A percentile compares a stretch with the other conserved stretches of the same genome.
These are phyloP conservation scores for Beris chalybata DNA, from an alignment of 2,888 invertebrate genomes.

Conservation along the genomic window DNA sequence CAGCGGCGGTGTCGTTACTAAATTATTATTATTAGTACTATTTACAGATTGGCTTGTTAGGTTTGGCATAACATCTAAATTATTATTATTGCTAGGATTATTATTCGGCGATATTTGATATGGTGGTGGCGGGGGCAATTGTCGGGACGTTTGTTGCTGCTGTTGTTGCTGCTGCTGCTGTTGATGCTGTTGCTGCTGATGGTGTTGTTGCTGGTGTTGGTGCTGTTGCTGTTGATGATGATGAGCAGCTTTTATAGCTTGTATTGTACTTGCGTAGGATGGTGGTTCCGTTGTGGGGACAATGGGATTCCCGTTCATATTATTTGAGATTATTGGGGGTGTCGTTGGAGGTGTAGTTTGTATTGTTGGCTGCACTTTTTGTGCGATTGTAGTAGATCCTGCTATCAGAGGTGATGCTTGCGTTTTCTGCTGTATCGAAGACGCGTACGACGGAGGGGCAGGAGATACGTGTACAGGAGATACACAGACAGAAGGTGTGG, in stretches of 20 bases:
- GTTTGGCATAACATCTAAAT: slow-evolving; percentile 40
- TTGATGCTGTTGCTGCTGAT: slow-evolving; percentile 28
- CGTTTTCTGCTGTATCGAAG: slow-evolving; percentile 74
- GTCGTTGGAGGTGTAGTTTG: slow-evolving; percentile 57
- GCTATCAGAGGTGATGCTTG: slow-evolving; percentile 60
- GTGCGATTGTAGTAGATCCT: slow-evolving; percentile 56
- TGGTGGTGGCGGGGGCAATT: slow-evolving; percentile 69
- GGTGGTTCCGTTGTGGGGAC: slow-evolving; percentile 87
- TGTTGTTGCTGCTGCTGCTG: slow-evolving; percentile 49
- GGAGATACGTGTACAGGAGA: slow-evolving; percentile 55
- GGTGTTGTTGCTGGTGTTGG: slow-evolving; percentile 45
- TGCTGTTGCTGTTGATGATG: slow-evolving; percentile 51
- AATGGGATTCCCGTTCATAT: slow-evolving; percentile 54
- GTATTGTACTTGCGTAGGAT: slow-evolving; percentile 90
- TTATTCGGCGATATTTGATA: slow-evolving; percentile 58
- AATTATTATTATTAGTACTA: slow-evolving; percentile 51
- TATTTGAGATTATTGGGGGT: slow-evolving; percentile 60
- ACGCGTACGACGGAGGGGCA: slow-evolving; percentile 82
- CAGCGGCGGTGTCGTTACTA: slow-evolving; percentile 59
- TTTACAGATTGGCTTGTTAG: slow-evolving; percentile 16
- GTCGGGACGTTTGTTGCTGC: slow-evolving; percentile 54
- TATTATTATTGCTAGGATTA: slow-evolving; percentile 45
- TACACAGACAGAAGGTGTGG: slow-evolving; percentile 59
- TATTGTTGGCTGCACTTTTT: slow-evolving; percentile 55
- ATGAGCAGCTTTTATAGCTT: slow-evolving; percentile 60